Base-by-base conservation (phyloP, 2,888 invertebrate species). In the Taenaris catops region DNA sequence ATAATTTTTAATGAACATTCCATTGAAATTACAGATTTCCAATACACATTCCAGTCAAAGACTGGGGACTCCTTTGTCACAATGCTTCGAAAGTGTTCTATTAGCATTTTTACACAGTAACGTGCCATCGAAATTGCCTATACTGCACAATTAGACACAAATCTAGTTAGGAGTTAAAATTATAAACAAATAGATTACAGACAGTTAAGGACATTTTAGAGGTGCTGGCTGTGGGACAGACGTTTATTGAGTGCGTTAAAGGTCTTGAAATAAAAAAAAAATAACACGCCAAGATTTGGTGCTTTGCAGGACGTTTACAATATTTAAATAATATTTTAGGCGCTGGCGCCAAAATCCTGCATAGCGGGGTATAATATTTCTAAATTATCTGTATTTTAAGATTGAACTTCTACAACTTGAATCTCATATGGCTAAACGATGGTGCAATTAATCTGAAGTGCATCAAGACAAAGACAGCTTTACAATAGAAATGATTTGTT, bases 91-190 rank as follows among this genome's bases (percentile, higher is more conserved):
- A 39, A 32, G 36, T 37, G 37, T 40, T 44, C 37, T 34, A 33
- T 44, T 40, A 37, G 41, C 37, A 40, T 40, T 34, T 34, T 37
- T 34, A 39, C 43, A 40, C 37, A 32, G 26, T 37, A 34, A 44
- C 34, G 36, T 28, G 31, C 26, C 37, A 44, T 34, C 10, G 39
- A 39, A 33, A 28, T 24, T 24, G 40, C 40, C 40, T 76, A 56
- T 71, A 72, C 70, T 80, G 83, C 84, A 84, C 83, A 81, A 81
- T 78, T 73, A 78, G 75, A 79, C 70, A 68, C 59, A 64, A 71
- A 71, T 64, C 75, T 79, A 80, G 79, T 74, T 80, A 81, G 80
- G 79, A 68, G 60, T 69, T 75, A 71, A 70, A 80, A 76, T 76
- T 76, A 72, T 76, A 70, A 69, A 72, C 73, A 68, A 65, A 63